phyloP scores from a whole-genome alignment of 2,113 vertebrate genomes.

The Panurus biarmicus region DNA sequence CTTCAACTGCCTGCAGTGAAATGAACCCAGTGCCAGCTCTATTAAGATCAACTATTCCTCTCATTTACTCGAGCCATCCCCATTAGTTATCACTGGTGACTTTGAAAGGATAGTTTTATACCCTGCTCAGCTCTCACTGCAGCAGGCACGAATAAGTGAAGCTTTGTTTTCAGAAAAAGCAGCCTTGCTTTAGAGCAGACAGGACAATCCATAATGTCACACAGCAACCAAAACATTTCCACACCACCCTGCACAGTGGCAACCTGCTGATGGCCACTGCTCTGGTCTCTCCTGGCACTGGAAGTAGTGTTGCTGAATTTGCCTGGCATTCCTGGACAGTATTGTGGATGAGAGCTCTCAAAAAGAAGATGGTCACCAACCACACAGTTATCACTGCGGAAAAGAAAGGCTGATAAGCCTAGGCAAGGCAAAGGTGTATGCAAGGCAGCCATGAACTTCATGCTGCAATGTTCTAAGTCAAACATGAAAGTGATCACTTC shows the following conservation, averaged over 20 bases:
- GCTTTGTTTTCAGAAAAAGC: slow-evolving; percentile 44
- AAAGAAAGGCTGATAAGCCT: not conserved
- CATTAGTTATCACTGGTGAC: slow-evolving; percentile 57
- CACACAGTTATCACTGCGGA: fast-evolving
- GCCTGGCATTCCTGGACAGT: not conserved
- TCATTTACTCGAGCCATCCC: slow-evolving; percentile 28
- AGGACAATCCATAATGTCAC: slow-evolving; percentile 14
- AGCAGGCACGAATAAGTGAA: slow-evolving; percentile 39
- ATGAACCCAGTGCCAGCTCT: slow-evolving; percentile 12
- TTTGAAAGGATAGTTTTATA: slow-evolving; percentile 52
- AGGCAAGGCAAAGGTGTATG: not conserved
- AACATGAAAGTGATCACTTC: not conserved
- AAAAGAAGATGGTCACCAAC: not conserved
- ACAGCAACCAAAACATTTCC: not conserved
- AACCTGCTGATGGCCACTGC: not conserved
- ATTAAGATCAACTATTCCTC: slow-evolving; percentile 49
- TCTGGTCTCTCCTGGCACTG: not conserved
- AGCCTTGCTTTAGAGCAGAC: slow-evolving; percentile 36
- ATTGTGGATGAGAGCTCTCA: not conserved
- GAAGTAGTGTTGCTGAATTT: not conserved
- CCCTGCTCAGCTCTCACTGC: slow-evolving; percentile 59
- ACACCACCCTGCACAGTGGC: not conserved
- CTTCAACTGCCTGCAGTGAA: slow-evolving; percentile 19
- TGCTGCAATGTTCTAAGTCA: not conserved
- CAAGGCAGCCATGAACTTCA: not conserved